A percentile compares a stretch with the other conserved stretches of the same genome.
Evolutionary conservation across 2,888 invertebrate genomes (phyloP).

Genomic region (Timema podura): DNA sequence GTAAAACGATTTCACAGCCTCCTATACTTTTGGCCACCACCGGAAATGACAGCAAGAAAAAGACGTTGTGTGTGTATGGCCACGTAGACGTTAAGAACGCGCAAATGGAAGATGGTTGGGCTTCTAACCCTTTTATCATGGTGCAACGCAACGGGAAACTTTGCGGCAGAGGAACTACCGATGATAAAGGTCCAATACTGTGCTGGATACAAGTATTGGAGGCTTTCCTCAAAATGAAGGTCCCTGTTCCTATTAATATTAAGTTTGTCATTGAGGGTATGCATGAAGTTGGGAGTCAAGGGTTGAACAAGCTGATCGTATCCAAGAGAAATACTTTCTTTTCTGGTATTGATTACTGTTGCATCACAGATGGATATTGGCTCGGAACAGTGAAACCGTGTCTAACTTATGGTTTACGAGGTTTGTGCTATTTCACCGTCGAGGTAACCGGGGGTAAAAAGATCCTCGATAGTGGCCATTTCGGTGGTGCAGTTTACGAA

Average conservation of each 20-base stretch:
- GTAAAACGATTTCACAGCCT: constrained; percentile 45
- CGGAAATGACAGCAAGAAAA: constrained; percentile 51
- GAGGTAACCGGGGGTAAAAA: constrained; percentile 52
- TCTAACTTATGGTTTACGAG: constrained; percentile 56
- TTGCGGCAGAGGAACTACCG: constrained; percentile 56
- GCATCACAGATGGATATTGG: constrained; percentile 62
- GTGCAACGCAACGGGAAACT: constrained; percentile 53
- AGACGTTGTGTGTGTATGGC: constrained; percentile 56
- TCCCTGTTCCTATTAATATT: constrained; percentile 53
- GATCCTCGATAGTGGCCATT: constrained; percentile 56
- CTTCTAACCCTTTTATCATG: constrained; percentile 56
- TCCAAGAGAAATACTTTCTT: constrained; percentile 48
- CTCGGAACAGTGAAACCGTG: constrained; percentile 57
- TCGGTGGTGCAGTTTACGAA: constrained; percentile 54
- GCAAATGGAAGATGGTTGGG: constrained; percentile 50
- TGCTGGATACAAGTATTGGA: constrained; percentile 56
- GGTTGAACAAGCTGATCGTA: constrained; percentile 51
- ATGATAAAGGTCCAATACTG: constrained; percentile 57
- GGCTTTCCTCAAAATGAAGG: constrained; percentile 47
- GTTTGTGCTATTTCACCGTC: constrained; percentile 52
- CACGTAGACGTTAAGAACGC: constrained; percentile 61
- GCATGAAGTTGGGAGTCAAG: constrained; percentile 57
- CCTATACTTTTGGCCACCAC: constrained; percentile 48
- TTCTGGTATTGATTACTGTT: constrained; percentile 51
- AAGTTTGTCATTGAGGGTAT: constrained; percentile 58